A percentile compares a stretch with the other conserved stretches of the same genome.
These are phyloP conservation scores for Rallus crepitans DNA, from an alignment of 2,797 vertebrate species.

Conservation along the genomic window DNA sequence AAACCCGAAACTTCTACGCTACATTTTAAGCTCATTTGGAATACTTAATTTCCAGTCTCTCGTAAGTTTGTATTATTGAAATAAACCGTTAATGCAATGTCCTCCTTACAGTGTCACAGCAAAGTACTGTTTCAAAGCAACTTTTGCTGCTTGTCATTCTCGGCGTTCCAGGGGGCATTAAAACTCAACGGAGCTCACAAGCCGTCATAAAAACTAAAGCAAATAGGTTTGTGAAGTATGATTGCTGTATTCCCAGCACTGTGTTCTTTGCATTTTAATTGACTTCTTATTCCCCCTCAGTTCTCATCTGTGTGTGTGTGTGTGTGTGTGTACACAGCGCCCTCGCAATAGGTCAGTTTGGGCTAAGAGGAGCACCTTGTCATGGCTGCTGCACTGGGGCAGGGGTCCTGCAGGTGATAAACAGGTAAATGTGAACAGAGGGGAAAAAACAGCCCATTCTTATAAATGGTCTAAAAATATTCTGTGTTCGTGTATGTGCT, in stretches of 20 bases:
- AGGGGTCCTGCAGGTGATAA: background rate
- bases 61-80: slow-evolving; percentile 34
- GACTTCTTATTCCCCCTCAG: background rate
- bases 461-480: background rate
- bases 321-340: background rate
- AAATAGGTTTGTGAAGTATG: background rate
- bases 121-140: background rate
- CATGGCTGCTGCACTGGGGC: background rate
- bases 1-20: background rate
- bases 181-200: background rate
- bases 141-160: slow-evolving; percentile 11
- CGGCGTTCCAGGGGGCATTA: background rate
- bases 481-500: background rate
- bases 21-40: slow-evolving; percentile 52
- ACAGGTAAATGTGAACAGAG: background rate
- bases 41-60: slow-evolving; percentile 42
- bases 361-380: background rate
- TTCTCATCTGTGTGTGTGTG: background rate
- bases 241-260: background rate
- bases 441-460: background rate
- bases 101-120: background rate
- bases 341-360: background rate
- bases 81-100: slow-evolving; percentile 13
- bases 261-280: background rate
- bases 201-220: background rate